These are phyloP conservation scores for Cryptotis parvus DNA, from an alignment of 2,113 vertebrate genomes.

Conservation along the genomic window DNA sequence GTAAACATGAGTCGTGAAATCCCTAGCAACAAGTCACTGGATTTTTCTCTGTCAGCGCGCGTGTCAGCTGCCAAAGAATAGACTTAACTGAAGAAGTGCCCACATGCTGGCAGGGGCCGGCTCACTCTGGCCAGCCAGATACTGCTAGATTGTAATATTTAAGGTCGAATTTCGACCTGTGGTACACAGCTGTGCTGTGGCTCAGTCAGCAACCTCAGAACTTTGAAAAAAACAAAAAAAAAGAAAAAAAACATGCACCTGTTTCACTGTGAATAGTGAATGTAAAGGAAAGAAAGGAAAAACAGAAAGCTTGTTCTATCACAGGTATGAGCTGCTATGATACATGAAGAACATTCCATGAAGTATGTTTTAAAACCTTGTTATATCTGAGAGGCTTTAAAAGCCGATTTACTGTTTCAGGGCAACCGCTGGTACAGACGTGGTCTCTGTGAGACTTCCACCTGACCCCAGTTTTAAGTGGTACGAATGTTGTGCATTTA, in stretches of 20 bases:
- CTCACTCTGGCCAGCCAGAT: constrained; percentile 89
- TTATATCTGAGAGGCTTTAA: constrained; percentile 96
- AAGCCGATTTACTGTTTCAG: constrained; percentile 96
- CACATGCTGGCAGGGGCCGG: constrained; percentile 93
- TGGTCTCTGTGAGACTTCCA: constrained; percentile 99
- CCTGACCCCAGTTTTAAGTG: constrained; percentile 99
- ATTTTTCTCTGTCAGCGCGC: constrained; percentile 95
- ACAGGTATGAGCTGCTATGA: constrained; percentile 95
- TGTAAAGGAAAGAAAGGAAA: constrained; percentile 92
- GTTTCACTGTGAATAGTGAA: constrained; percentile 98
- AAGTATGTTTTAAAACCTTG: constrained; percentile 98
- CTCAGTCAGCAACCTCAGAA: constrained; percentile 93
- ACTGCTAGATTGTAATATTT: constrained; percentile 94
- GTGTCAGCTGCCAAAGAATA: constrained; percentile 98
- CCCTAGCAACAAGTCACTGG: constrained; percentile 94
- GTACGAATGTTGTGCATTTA: constrained; percentile 99
- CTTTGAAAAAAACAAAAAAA: constrained; percentile 83
- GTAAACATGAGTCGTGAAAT: constrained; percentile 91
- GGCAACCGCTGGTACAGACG: constrained; percentile 98
- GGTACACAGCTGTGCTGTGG: constrained; percentile 96
- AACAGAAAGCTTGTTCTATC: constrained; percentile 92
- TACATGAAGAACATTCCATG: constrained; percentile 98
- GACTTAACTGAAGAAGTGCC: constrained; percentile 94
- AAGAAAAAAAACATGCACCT: constrained; percentile 89
- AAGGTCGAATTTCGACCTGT: constrained; percentile 91